These are phyloP conservation scores for Barypeithes pellucidus DNA, from an alignment of 2,888 invertebrate species.

Conservation along the genomic window DNA sequence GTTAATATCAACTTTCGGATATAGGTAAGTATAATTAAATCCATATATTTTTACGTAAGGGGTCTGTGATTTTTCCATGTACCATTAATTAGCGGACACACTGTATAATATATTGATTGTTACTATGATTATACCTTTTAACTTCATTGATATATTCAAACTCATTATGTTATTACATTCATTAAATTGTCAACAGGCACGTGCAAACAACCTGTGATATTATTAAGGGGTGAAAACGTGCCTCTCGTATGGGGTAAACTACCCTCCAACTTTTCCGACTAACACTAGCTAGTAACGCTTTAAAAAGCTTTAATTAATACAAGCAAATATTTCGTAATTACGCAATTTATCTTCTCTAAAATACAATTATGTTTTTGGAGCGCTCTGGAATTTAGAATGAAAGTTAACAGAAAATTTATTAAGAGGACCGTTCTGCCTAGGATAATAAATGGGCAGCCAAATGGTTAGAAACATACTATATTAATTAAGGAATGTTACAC, in stretches of 20 bases:
- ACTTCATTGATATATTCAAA: neutral
- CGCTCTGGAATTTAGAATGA: constrained; percentile 49
- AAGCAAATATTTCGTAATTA: constrained; percentile 52
- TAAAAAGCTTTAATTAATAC: constrained; percentile 45
- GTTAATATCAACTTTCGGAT: too few relatives aligned
- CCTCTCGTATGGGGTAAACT: constrained; percentile 17
- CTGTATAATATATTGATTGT: too few relatives aligned
- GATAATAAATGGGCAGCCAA: constrained; percentile 2
- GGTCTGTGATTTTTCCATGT: too few relatives aligned
- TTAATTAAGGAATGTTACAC: neutral
- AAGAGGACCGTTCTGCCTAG: constrained; percentile 35
- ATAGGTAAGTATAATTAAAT: too few relatives aligned
- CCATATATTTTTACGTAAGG: too few relatives aligned
- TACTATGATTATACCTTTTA: constrained; percentile 12
- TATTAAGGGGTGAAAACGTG: constrained; percentile 24
- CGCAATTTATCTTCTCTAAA: constrained; percentile 48
- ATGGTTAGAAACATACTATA: constrained; percentile 22
- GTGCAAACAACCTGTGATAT: constrained; percentile 20
- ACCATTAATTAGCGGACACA: too few relatives aligned
- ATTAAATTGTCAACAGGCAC: constrained; percentile 27
- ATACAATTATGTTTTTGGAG: constrained; percentile 49
- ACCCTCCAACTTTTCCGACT: constrained; percentile 20
- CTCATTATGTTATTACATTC: constrained; percentile 21
- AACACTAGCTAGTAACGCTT: constrained; percentile 20
- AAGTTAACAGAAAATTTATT: constrained; percentile 51